phyloP scores from a whole-genome alignment of 2,888 invertebrate genomes.

The Gortyna flavago region DNA sequence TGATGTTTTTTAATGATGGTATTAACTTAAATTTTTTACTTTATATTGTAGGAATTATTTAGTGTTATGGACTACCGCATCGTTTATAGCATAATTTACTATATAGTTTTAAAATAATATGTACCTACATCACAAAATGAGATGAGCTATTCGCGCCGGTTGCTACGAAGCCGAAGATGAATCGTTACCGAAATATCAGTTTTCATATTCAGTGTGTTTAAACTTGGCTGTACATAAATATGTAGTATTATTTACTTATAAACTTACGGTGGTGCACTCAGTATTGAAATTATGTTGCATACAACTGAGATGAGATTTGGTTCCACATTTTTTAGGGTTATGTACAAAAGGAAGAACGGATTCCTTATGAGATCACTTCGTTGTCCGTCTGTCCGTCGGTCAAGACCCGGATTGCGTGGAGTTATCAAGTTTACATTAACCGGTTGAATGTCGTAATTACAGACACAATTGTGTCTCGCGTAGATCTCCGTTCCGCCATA shows the following conservation, averaged over 20 bases:
- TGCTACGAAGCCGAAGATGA: conserved; percentile 75
- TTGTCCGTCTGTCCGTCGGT: too few species aligned
- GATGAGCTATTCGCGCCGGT: conserved; percentile 69
- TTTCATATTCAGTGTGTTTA: conserved; percentile 64
- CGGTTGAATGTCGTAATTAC: too few species aligned
- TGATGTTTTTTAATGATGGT: conserved; percentile 62
- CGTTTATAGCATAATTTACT: conserved; percentile 78
- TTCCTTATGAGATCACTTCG: too few species aligned
- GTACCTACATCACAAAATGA: conserved; percentile 76
- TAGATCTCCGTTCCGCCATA: too few species aligned
- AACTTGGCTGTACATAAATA: conserved; percentile 61
- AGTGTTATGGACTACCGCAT: conserved; percentile 65
- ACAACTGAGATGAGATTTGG: conserved; percentile 45
- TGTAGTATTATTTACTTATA: conserved; percentile 61
- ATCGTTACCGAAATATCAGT: conserved; percentile 78
- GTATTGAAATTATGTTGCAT: conserved; percentile 55
- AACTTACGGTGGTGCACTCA: conserved; percentile 40
- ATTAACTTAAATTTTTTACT: conserved; percentile 63
- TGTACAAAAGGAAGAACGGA: too few species aligned
- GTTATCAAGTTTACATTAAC: too few species aligned
- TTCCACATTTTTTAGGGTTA: conserved; percentile 19
- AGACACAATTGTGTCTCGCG: too few species aligned
- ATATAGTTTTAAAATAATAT: conserved; percentile 73
- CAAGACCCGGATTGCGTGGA: too few species aligned
- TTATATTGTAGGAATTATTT: conserved; percentile 67